phyloP scores from a whole-genome alignment of 2,797 vertebrate species.

The Carcharodon carcharias region DNA sequence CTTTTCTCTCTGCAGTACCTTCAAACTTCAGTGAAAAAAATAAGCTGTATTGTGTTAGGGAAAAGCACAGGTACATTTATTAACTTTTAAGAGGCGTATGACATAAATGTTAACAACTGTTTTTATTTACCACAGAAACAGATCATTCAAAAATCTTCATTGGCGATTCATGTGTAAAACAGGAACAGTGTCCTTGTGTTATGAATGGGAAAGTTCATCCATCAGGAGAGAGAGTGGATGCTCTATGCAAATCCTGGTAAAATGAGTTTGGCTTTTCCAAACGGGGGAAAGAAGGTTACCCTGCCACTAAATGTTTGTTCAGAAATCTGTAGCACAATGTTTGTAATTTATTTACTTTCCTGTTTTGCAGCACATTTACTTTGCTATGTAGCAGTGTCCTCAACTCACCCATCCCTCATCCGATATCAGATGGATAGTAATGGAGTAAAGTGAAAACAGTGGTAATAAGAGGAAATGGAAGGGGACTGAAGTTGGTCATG shows the following conservation, averaged over 20 bases:
- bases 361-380: too few species aligned
- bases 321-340: too few species aligned
- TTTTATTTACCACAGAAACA: not conserved
- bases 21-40: not conserved
- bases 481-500: too few species aligned
- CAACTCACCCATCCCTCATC: too few species aligned
- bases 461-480: too few species aligned
- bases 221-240: conserved; percentile 16
- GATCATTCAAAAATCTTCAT: not conserved
- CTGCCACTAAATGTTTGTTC: too few species aligned
- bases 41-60: not conserved
- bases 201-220: conserved; percentile 27
- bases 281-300: too few species aligned
- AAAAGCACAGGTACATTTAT: not conserved
- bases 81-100: not conserved
- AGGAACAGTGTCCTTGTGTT: not conserved
- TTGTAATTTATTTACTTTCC: too few species aligned
- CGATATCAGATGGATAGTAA: too few species aligned
- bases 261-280: not conserved
- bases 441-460: too few species aligned
- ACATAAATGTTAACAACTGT: not conserved
- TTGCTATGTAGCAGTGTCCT: too few species aligned
- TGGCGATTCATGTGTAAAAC: not conserved
- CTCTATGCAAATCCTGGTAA: conserved; percentile 33
- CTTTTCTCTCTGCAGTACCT: not conserved